These are phyloP conservation scores for Otus sunia DNA, from an alignment of 2,113 vertebrate species.

Conservation along the genomic window DNA sequence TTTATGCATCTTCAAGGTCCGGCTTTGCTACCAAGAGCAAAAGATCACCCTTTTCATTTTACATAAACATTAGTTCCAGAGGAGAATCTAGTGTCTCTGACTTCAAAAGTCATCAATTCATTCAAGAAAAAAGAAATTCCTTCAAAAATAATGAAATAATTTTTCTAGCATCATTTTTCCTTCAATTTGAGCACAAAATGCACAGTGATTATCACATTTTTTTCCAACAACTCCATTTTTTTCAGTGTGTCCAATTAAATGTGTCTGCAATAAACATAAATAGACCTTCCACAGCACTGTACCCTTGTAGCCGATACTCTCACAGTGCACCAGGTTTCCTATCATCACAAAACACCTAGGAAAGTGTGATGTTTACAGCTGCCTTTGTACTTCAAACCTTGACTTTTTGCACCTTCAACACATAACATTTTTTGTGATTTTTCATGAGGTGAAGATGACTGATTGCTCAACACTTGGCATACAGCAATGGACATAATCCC, in stretches of 20 bases:
- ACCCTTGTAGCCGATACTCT: not conserved
- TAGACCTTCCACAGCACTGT: not conserved
- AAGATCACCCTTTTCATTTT: not conserved
- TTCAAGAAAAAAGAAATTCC: not conserved
- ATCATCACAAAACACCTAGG: not conserved
- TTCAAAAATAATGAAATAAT: not conserved
- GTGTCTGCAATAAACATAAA: not conserved
- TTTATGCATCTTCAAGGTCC: not conserved
- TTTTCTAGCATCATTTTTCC: not conserved
- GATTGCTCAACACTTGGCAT: not conserved
- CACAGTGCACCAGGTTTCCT: not conserved
- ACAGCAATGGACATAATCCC: not conserved
- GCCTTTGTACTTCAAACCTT: not conserved
- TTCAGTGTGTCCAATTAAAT: not conserved
- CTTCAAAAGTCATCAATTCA: not conserved
- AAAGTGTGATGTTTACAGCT: not conserved
- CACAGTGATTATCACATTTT: not conserved
- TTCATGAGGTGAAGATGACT: not conserved
- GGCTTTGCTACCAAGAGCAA: not conserved
- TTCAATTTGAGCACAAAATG: not conserved
- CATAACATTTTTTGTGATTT: not conserved
- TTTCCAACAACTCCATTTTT: not conserved
- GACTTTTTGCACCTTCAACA: not conserved
- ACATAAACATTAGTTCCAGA: not conserved
- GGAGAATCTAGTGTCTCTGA: not conserved